Base-by-base conservation (phyloP, 2,113 vertebrate genomes). In the Ctenodactylus gundi region DNA sequence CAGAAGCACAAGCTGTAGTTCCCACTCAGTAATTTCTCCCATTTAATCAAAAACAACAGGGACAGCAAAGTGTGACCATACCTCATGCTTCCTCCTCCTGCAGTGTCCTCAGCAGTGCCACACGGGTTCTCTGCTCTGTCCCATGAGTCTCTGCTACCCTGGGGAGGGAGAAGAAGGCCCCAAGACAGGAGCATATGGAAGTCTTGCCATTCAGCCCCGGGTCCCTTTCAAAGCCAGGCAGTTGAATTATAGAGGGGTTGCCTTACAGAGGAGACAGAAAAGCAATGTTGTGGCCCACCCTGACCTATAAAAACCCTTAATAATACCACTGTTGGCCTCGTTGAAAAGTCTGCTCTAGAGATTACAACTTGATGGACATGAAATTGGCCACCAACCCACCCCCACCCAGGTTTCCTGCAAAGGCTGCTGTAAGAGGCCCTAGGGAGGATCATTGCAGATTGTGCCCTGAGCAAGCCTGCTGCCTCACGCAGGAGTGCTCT, bases 1-100 rank as follows among this genome's bases (percentile, higher is more conserved):
- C 92, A 90, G 87, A 94, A 95, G 90, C 89, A 68, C 94, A 89
- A 80, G 96, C 97, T 94, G 20, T 17, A 77, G 93, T 94, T 97
- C 77, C 49, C 93, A 41, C 49, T 0, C 25, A 94, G 44, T 76
- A 65, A 92, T 91, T 73, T 75, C 46, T 94, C 49, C 80, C 44
- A 57, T 85, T 85, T 14, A 31, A 49, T 75, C 55, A 53, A 67
- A 85, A 64, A 25, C 58, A 58, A 39, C 25, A 44, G 4, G 1
- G 39, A 58, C 49, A 34, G 34, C 36, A 23, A 6, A 64, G 64
- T 1, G 57, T 49, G 4, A 29, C 21, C 9, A 3, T 39, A 68
- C 75, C 96, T 95, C 73, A 29, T 84, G 89, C n/a, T 72, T 25
- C 82, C 83, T 83, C 57, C 12, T 8, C 49, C 82, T 34, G 0